Base-by-base conservation (phyloP, 1,140 invertebrate genomes). In the Brachionus angularis region DNA sequence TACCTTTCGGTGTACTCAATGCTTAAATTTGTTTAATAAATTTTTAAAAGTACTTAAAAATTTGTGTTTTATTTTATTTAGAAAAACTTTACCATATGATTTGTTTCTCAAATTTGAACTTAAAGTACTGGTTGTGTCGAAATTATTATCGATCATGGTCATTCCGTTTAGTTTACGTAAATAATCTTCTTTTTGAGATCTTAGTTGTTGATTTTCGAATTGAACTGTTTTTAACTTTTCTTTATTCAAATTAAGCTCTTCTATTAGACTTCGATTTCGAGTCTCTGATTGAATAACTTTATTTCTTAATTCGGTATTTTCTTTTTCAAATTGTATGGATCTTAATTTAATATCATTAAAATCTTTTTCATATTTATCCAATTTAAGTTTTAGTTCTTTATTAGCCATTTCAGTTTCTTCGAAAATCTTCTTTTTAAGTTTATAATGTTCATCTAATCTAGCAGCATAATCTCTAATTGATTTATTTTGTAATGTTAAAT, bases 171-270 rank as follows among this genome's bases (percentile, higher is more conserved):
- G 33, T 33, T 67, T 67, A 18, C 36, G 31, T 16, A 67, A 31
- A 46, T 31, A 33, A 46, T 67, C 62, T 21, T 67, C 62, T 33
- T 67, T 67, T 47, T 67, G 62, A 67, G 42, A 5, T 44, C 46
- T 67, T 14, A 67, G n/a, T 23, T 67, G 62, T 16, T 67, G 42
- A 50, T 67, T 67, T 34, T 67, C 62, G 23, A 67, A 67, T 21
- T 36, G 44, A 34, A 67, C 46, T 50, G 62, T 67, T 16, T 67
- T 67, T 8, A 67, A 29, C 36, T 67, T 67, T 50, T 67, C 62
- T 31, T 67, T 67, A 14, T 47, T 34, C 42, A 47, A 67, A 50
- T 67, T 67, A 34, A 67, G 23, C 62, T 67, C 62, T 46, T 67
- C 62, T 8, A 47, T 7, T 10, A 47, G 27, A 29, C 27, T 47